Evolutionary conservation across 2,888 invertebrate genomes (phyloP).

Genomic region (Diarsia dahlii): DNA sequence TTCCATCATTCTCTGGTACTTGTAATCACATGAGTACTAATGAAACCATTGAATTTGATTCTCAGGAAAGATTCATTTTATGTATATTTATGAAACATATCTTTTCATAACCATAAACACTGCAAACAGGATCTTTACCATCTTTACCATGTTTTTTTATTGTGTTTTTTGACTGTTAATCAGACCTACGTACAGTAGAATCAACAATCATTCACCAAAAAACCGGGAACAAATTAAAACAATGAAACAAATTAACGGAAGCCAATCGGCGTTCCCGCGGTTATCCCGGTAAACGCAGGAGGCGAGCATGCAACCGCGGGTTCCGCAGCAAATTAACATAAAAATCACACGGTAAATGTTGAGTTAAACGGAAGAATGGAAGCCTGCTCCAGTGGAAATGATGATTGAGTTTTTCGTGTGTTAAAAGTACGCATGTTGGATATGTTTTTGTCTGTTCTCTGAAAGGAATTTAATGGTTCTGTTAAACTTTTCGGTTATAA

Average conservation of each 20-base stretch:
- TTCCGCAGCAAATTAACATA: constrained; percentile 65
- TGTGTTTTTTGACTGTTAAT: too few relatives aligned
- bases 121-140: too few relatives aligned
- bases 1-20: too few relatives aligned
- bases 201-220: not conserved
- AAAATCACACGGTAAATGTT: constrained; percentile 64
- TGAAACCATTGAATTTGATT: not conserved
- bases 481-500: constrained; percentile 11
- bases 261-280: constrained; percentile 54
- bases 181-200: not conserved
- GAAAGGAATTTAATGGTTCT: not conserved
- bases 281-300: constrained; percentile 39
- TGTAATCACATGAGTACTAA: too few relatives aligned
- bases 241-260: constrained; percentile 42
- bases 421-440: constrained; percentile 23
- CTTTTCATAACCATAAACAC: too few relatives aligned
- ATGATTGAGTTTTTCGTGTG: constrained; percentile 35
- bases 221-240: constrained; percentile 41
- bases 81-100: not conserved
- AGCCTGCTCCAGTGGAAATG: constrained; percentile 44
- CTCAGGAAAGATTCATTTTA: too few relatives aligned
- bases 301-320: constrained; percentile 48
- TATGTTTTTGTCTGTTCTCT: constrained; percentile 17
- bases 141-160: too few relatives aligned
- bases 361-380: constrained; percentile 61